Conservation (phyloP, 2,888 invertebrate genomes). For the Agrotis segetum region DNA sequence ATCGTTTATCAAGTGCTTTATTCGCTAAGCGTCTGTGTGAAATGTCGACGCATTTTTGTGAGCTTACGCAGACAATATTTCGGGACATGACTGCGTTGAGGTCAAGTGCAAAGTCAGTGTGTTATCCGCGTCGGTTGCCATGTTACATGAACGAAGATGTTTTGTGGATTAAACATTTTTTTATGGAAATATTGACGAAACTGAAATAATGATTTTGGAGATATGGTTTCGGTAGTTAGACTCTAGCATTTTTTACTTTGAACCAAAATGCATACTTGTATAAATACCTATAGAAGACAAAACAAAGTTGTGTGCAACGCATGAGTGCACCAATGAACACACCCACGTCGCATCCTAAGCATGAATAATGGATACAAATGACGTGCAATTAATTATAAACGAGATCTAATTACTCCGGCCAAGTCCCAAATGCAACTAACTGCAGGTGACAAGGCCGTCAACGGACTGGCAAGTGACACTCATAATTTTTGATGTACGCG, state of each 20-base stretch:
- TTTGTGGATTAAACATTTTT: constrained; percentile 1
- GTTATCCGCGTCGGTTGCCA: constrained; percentile 32
- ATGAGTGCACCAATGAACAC: constrained; percentile 47
- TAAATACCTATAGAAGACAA: constrained; percentile 14
- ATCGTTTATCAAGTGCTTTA: constrained; percentile 51
- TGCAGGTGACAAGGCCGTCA: constrained; percentile 72
- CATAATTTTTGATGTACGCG: constrained; percentile 63
- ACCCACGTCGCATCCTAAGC: constrained; percentile 52
- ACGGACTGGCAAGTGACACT: constrained; percentile 64
- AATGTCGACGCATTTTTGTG: constrained; percentile 51
- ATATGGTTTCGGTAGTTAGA: not conserved
- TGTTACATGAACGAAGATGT: constrained; percentile 1
- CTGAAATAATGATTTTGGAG: not conserved
- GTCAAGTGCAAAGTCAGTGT: constrained; percentile 55
- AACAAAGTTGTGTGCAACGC: constrained; percentile 38
- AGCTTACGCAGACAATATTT: constrained; percentile 53
- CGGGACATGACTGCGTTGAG: constrained; percentile 43
- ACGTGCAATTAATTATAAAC: constrained; percentile 68
- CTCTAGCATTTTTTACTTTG: not conserved
- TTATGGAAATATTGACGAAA: not conserved
- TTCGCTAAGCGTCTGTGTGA: constrained; percentile 39
- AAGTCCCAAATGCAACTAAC: constrained; percentile 70
- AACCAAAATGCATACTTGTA: not conserved
- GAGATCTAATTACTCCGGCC: constrained; percentile 69
- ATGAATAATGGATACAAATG: constrained; percentile 63